Percentiles rank a stretch among this genome's conserved stretches.
Evolutionary conservation across 2,797 vertebrate genomes (phyloP).

Genomic region (Pangasius mekongensis): DNA sequence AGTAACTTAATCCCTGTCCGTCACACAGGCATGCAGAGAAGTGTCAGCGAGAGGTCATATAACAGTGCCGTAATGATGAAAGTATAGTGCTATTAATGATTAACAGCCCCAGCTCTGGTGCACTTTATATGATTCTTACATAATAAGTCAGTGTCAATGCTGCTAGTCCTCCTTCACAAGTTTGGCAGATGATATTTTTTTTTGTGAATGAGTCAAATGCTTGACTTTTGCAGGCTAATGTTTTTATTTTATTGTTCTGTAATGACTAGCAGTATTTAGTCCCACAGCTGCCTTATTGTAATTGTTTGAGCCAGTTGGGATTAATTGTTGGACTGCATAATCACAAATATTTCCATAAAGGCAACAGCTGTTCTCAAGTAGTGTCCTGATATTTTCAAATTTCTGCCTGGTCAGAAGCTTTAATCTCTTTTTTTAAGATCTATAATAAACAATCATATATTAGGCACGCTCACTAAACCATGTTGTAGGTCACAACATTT

Average conservation of each 20-base stretch:
- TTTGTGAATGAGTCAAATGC: background rate
- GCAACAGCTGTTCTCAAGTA: background rate
- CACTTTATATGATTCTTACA: background rate
- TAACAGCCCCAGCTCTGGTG: background rate
- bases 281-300: background rate
- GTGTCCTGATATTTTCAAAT: background rate
- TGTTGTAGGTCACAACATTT: background rate
- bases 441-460: background rate
- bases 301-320: too few species aligned
- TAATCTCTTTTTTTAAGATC: background rate
- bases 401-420: background rate
- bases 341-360: background rate
- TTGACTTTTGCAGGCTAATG: background rate
- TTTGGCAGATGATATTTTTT: background rate
- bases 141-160: background rate
- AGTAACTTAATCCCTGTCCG: constrained; percentile 72
- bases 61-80: background rate
- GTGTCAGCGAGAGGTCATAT: constrained; percentile 47
- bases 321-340: background rate
- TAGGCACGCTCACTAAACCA: background rate
- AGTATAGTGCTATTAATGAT: constrained; percentile 5
- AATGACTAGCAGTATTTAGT: background rate
- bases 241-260: background rate
- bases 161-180: background rate
- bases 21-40: constrained; percentile 44